Percentiles rank a stretch among this genome's conserved stretches.
These are phyloP conservation scores for Nibea coibor DNA, from an alignment of 2,113 vertebrate species.

Conservation along the genomic window DNA sequence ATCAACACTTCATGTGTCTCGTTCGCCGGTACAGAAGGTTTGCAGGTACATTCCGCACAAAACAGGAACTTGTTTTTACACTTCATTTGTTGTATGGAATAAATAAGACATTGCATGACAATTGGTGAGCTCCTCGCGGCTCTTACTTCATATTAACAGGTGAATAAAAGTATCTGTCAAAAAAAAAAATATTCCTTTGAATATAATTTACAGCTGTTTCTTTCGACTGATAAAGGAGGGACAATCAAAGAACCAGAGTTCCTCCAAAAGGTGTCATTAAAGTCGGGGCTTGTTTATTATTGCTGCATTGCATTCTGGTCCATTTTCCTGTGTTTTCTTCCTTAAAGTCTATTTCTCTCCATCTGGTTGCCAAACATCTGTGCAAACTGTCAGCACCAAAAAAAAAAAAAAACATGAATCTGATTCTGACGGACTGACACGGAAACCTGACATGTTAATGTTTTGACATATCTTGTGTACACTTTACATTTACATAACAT, in stretches of 20 bases:
- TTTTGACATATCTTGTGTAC: not conserved
- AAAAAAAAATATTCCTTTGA: no score
- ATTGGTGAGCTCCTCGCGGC: no score
- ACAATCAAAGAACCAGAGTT: not conserved
- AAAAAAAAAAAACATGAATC: no score
- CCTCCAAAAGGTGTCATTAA: not conserved
- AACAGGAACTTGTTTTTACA: slow-evolving; percentile 2
- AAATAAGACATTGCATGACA: no score
- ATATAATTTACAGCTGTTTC: no score
- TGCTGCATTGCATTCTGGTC: not conserved
- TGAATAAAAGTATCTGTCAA: no score
- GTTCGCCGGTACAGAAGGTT: not conserved
- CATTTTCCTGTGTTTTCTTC: not conserved
- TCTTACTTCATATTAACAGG: no score
- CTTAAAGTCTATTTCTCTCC: not conserved
- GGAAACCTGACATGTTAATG: not conserved
- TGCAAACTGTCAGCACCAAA: not conserved
- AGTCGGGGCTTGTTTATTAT: not conserved
- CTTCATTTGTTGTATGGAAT: not conserved
- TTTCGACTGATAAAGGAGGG: not conserved
- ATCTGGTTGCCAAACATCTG: not conserved
- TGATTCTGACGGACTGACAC: not conserved
- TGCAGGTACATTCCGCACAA: not conserved
- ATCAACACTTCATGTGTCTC: not conserved
- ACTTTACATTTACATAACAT: not conserved